Evolutionary conservation across 2,888 invertebrate species (phyloP).

Genomic region (Podotricha telesiphe): DNA sequence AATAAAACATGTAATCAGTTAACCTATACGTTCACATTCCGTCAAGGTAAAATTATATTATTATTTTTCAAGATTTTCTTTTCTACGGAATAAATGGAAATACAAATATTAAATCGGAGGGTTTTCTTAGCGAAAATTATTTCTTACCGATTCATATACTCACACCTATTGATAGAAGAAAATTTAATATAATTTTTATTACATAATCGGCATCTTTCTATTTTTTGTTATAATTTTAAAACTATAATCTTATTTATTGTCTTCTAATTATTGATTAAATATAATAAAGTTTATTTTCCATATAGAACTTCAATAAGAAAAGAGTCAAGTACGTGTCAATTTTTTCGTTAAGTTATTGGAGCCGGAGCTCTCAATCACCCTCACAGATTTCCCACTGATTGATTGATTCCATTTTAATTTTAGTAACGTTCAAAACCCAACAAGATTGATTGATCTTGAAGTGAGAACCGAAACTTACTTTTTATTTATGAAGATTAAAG

Average conservation of each 20-base stretch:
- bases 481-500: slow-evolving; percentile 23
- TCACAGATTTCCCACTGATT: slow-evolving; percentile 64
- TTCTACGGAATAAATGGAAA: too few relatives aligned
- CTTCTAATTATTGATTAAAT: background rate
- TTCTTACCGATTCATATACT: too few relatives aligned
- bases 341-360: slow-evolving; percentile 57
- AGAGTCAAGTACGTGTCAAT: slow-evolving; percentile 42
- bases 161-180: too few relatives aligned
- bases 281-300: background rate
- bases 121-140: too few relatives aligned
- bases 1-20: too few relatives aligned
- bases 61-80: too few relatives aligned
- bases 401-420: slow-evolving; percentile 69
- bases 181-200: background rate
- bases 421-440: slow-evolving; percentile 34
- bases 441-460: slow-evolving; percentile 30
- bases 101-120: too few relatives aligned
- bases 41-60: too few relatives aligned
- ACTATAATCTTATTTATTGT: background rate
- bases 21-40: too few relatives aligned
- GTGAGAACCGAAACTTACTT: slow-evolving; percentile 14
- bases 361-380: slow-evolving; percentile 57
- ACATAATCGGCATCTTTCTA: background rate
- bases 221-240: background rate
- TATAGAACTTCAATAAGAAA: background rate